These are phyloP conservation scores for Phortica magna DNA, from an alignment of 2,888 invertebrate genomes.

Conservation along the genomic window DNA sequence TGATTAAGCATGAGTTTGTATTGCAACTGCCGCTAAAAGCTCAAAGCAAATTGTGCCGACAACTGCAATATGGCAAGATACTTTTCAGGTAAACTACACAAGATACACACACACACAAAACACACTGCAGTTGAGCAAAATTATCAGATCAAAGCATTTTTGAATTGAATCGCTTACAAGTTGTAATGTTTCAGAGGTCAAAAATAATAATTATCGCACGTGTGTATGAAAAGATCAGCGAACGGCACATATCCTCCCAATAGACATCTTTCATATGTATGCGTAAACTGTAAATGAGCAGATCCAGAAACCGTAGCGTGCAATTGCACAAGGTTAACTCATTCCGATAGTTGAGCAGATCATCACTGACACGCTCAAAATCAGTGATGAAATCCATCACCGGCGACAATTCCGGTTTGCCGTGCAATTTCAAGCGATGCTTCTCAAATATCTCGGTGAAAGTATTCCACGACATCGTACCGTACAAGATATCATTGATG, in stretches of 20 bases:
- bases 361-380: background rate
- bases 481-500: background rate
- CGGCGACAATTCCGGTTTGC: background rate
- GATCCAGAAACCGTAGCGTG: background rate
- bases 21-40: background rate
- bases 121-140: background rate
- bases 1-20: constrained; percentile 14
- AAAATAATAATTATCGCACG: constrained; percentile 7
- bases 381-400: background rate
- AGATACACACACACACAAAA: background rate
- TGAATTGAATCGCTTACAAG: background rate
- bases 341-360: background rate
- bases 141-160: background rate
- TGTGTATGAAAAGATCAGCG: background rate
- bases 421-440: background rate
- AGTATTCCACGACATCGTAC: background rate
- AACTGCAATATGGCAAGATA: constrained; percentile 4
- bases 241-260: constrained; percentile 1
- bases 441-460: background rate
- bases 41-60: constrained; percentile 19
- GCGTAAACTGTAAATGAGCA: background rate
- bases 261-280: background rate
- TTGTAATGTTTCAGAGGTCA: background rate
- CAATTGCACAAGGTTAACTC: background rate
- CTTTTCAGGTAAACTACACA: background rate